Conservation (phyloP, 2,113 vertebrate genomes). For the Antennarius striatus region DNA sequence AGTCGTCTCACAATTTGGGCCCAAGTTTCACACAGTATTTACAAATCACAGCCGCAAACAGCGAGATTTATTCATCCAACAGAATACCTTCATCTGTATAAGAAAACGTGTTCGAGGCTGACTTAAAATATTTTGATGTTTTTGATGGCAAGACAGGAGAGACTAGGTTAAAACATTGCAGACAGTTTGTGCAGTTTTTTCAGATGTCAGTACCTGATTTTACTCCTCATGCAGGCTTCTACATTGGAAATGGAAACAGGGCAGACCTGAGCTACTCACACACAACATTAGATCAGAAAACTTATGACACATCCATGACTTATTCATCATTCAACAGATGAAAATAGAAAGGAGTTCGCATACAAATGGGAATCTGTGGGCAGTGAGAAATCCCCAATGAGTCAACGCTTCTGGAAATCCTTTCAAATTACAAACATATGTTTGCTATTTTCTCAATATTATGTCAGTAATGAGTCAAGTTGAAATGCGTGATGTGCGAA, state of each 20-base stretch:
- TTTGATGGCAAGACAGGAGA: no score
- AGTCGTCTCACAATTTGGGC: constrained; percentile 18
- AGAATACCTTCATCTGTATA: constrained; percentile 8
- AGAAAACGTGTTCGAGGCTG: background rate
- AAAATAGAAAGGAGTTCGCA: constrained; percentile 51
- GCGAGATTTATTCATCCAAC: constrained; percentile 27
- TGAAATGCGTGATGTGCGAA: constrained; percentile 11
- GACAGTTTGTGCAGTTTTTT: background rate
- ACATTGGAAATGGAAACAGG: constrained; percentile 25
- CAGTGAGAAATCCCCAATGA: constrained; percentile 14
- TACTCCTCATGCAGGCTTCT: background rate
- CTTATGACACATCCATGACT: background rate
- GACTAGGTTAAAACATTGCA: constrained; percentile 2
- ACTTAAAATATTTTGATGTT: background rate
- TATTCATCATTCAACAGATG: constrained; percentile 23
- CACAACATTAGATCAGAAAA: background rate
- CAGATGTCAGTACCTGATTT: constrained; percentile 4
- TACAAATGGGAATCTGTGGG: constrained; percentile 43
- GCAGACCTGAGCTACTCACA: background rate
- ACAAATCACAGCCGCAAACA: constrained; percentile 49
- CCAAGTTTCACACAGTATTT: constrained; percentile 35
- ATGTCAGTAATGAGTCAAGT: constrained; percentile 19
- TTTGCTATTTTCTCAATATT: background rate
- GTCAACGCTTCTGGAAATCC: background rate
- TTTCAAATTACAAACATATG: background rate